Conservation (phyloP, 2,113 vertebrate genomes). For the Petaurus breviceps region DNA sequence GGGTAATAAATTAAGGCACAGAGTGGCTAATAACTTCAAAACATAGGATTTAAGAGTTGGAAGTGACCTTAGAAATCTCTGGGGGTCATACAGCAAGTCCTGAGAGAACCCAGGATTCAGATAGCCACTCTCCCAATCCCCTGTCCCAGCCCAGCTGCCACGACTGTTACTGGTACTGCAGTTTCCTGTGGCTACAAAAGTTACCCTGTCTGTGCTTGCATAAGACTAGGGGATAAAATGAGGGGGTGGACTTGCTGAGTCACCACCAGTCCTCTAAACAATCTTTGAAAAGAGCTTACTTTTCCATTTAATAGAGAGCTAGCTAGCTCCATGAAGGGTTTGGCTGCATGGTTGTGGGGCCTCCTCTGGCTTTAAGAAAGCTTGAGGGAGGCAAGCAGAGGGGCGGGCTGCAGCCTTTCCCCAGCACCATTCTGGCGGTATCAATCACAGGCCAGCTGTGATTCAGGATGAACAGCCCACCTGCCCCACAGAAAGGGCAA, state of each 20-base stretch:
- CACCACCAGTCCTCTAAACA: not conserved
- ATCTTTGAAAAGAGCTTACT: not conserved
- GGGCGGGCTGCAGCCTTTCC: not conserved
- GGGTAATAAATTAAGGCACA: not conserved
- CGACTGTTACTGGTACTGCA: not conserved
- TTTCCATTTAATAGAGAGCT: not conserved
- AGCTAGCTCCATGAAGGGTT: not conserved
- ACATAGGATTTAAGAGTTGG: not conserved
- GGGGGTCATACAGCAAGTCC: not conserved
- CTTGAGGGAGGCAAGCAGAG: not conserved
- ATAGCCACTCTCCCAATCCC: not conserved
- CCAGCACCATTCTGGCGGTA: not conserved
- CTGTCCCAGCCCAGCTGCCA: not conserved
- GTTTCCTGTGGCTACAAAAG: not conserved
- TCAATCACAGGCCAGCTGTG: slow-evolving; percentile 1
- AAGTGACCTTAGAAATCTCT: not conserved
- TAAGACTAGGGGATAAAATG: not conserved
- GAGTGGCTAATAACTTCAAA: not conserved
- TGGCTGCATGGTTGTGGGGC: not conserved
- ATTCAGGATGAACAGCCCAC: not conserved
- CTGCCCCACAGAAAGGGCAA: not conserved
- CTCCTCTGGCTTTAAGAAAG: not conserved
- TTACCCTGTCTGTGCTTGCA: not conserved
- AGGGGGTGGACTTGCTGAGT: not conserved
- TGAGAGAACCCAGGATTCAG: not conserved